These are phyloP conservation scores for Siniperca scherzeri DNA, from an alignment of 2,797 vertebrate genomes.

Conservation along the genomic window DNA sequence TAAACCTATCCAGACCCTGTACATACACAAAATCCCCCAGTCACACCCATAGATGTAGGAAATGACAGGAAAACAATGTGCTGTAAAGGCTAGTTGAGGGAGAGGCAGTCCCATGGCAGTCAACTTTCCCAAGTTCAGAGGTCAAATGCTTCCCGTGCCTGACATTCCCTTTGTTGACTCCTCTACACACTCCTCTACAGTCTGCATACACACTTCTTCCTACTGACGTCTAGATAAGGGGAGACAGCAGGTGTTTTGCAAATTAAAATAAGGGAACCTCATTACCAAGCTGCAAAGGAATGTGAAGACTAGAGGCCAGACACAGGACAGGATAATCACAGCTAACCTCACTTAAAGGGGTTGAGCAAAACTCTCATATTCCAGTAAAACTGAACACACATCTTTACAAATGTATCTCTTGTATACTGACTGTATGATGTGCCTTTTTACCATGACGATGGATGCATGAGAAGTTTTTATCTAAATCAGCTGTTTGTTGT, in stretches of 20 bases:
- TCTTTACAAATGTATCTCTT: neutral
- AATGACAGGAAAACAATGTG: slow-evolving; percentile 32
- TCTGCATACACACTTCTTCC: neutral
- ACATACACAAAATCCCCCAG: neutral
- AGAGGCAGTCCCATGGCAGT: neutral
- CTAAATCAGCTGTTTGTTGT: slow-evolving; percentile 41
- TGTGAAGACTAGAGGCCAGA: slow-evolving; percentile 3
- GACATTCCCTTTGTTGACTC: slow-evolving; percentile 75
- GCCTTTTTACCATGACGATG: neutral
- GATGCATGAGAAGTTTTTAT: neutral
- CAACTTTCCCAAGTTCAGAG: slow-evolving; percentile 56
- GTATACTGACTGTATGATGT: neutral
- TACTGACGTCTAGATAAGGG: slow-evolving; percentile 15
- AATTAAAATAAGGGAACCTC: slow-evolving; percentile 9
- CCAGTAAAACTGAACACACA: neutral
- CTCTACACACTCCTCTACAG: slow-evolving; percentile 38
- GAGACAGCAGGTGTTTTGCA: slow-evolving; percentile 33
- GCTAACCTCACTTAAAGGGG: neutral
- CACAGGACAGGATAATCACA: neutral
- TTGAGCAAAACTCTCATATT: neutral
- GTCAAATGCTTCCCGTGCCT: slow-evolving; percentile 68
- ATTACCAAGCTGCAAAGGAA: slow-evolving; percentile 33
- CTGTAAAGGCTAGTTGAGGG: slow-evolving; percentile 20
- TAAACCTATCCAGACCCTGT: neutral
- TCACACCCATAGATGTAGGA: slow-evolving; percentile 14